Conservation (phyloP, 2,797 vertebrate genomes). For the Halcyon chelicuti region DNA sequence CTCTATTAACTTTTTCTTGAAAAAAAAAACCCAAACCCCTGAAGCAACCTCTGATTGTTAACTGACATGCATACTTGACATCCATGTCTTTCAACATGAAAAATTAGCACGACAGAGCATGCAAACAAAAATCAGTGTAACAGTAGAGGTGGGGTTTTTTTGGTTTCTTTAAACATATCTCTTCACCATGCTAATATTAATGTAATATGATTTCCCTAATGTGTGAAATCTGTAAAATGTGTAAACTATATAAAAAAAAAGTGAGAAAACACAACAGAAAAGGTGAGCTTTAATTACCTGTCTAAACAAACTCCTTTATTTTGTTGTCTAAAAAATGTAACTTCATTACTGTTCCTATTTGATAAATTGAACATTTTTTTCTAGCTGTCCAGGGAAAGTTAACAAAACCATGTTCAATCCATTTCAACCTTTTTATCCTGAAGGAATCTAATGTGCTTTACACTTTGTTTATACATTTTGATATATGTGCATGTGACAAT, state of each 20-base stretch:
- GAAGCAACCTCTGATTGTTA: no score
- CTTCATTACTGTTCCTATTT: not conserved
- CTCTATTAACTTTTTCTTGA: no score
- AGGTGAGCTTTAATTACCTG: not conserved
- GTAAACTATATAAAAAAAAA: not conserved
- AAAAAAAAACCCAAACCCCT: no score
- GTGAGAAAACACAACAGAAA: not conserved
- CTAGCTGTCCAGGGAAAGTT: not conserved
- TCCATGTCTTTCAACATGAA: constrained; percentile 33
- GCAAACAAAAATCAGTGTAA: constrained; percentile 1
- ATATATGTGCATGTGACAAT: not conserved
- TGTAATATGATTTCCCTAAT: not conserved
- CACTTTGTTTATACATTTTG: not conserved
- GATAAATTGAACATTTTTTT: not conserved
- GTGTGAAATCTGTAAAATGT: not conserved
- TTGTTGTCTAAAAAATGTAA: not conserved
- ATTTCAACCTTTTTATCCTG: not conserved
- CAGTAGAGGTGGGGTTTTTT: not conserved
- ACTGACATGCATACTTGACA: not conserved
- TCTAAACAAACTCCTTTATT: not conserved
- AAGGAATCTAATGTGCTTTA: not conserved
- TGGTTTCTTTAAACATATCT: not conserved
- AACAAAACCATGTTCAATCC: not conserved
- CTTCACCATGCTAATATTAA: not conserved
- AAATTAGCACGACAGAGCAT: not conserved